Evolutionary conservation across 53 echinoderm and acorn worm species (phyloP), one percentile per base, ranked within the genome.

Genomic region (Apostichopus leukothele): DNA sequence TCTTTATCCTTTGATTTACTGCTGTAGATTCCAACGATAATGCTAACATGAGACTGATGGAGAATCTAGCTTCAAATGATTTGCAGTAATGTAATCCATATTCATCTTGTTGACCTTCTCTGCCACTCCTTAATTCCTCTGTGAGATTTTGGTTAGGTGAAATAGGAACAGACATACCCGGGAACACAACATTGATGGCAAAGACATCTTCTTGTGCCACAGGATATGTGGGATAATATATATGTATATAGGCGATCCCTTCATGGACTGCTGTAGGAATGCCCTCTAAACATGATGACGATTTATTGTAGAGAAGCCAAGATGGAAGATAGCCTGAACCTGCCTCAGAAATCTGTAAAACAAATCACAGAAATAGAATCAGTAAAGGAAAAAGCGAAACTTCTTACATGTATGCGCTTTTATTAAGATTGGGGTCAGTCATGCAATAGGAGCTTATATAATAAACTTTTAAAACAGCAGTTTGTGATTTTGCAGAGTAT

Each of bases 321-420:
- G 52, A 39, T 5, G 94, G 94, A 11, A 94, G 76, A 20, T 25
- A 51, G 52, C 67, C 75, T 74, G 52, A 77, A 6, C 94, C 94
- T 4, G 91, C 94, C 61, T 94, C 94, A 76, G 92, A 91, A 11
- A 94, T 73, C 94, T 94, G 67, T 9, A 53, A 86, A 60, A 13
- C 16, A 85, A 75, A 55, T 51, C 12, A 76, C 14, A 76, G 76
- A 50, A 9, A 76, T 76, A 7, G 23, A 51, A 26, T 21, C 14
- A 11, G 74, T 11, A 6, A 39, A 39, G 0, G 39, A 39, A 3
- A 1, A 39, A 39, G 39, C 3, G 39, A 39, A 39, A 39, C 39
- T 39, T 39, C 39, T 39, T 39, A 39, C 39, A 39, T 39, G 39
- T 39, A 39, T 39, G 39, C 39, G 3, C 39, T 39, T 39, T 39